Evolutionary conservation across 2,113 vertebrate genomes (phyloP).

Genomic region (Geothlypis trichas): DNA sequence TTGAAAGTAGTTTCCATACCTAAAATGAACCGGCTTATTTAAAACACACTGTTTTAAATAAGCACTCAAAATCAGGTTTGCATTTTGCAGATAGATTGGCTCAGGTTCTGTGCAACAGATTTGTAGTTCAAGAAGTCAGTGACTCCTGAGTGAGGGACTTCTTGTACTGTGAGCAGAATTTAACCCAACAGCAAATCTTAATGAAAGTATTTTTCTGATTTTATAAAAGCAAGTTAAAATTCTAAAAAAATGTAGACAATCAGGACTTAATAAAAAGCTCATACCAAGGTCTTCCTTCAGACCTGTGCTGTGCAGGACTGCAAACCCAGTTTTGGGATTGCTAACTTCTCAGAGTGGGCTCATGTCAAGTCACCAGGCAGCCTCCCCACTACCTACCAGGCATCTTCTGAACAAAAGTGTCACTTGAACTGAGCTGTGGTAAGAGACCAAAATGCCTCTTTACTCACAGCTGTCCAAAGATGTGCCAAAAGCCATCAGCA

Average conservation of each 20-base stretch:
- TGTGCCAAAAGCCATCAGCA: background rate
- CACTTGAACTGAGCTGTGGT: background rate
- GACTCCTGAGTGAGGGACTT: background rate
- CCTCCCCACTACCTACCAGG: background rate
- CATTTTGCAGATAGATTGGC: background rate
- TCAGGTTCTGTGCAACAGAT: background rate
- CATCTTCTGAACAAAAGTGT: background rate
- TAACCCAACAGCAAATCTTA: background rate
- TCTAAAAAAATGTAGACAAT: background rate
- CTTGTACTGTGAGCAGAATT: background rate
- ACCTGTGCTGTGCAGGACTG: background rate
- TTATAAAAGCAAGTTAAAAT: background rate
- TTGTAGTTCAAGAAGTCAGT: background rate
- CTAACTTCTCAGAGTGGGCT: background rate
- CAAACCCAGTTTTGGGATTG: background rate
- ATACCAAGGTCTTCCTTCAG: background rate
- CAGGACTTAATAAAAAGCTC: background rate
- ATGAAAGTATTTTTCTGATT: background rate
- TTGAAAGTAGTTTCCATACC: background rate
- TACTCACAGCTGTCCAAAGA: background rate
- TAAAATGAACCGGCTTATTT: background rate
- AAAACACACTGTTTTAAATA: background rate
- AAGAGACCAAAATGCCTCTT: background rate
- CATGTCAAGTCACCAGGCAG: background rate
- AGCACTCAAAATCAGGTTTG: background rate